These are phyloP conservation scores for Miichthys miiuy DNA, from an alignment of 2,797 vertebrate genomes.

Conservation along the genomic window DNA sequence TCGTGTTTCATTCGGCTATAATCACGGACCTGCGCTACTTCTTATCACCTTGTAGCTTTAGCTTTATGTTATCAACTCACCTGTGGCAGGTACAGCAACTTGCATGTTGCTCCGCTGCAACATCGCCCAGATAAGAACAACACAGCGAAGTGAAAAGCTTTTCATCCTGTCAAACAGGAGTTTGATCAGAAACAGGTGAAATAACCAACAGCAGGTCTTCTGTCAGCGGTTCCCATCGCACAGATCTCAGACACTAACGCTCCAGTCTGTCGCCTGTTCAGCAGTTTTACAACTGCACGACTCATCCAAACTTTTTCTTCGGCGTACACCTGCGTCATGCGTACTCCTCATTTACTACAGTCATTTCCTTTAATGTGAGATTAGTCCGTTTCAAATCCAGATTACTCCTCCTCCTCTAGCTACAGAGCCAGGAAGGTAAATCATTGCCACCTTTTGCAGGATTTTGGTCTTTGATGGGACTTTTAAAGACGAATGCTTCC, in stretches of 20 bases:
- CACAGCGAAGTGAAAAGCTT: conserved; percentile 26
- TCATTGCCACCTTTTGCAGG: background rate
- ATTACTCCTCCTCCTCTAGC: conserved; percentile 31
- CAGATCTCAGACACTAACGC: background rate
- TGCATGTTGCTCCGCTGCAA: conserved; percentile 46
- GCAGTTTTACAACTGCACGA: background rate
- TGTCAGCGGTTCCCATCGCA: conserved; percentile 23
- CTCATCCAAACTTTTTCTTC: conserved; percentile 8
- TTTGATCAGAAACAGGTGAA: conserved; percentile 22
- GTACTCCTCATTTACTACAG: background rate
- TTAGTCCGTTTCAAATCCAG: background rate
- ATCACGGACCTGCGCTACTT: background rate
- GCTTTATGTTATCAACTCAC: conserved; percentile 56
- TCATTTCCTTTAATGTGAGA: background rate
- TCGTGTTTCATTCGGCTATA: background rate
- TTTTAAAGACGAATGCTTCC: background rate
- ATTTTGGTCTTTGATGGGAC: conserved; percentile 20
- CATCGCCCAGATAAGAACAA: conserved; percentile 54
- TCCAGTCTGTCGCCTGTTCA: conserved; percentile 2
- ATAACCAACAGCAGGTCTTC: background rate
- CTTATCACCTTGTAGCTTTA: background rate
- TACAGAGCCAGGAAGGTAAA: conserved; percentile 25
- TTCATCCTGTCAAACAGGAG: conserved; percentile 44
- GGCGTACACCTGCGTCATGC: conserved; percentile 38
- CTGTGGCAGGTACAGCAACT: conserved; percentile 60